phyloP scores from a whole-genome alignment of 2,888 invertebrate genomes.

The Polylopha cassiicola region DNA sequence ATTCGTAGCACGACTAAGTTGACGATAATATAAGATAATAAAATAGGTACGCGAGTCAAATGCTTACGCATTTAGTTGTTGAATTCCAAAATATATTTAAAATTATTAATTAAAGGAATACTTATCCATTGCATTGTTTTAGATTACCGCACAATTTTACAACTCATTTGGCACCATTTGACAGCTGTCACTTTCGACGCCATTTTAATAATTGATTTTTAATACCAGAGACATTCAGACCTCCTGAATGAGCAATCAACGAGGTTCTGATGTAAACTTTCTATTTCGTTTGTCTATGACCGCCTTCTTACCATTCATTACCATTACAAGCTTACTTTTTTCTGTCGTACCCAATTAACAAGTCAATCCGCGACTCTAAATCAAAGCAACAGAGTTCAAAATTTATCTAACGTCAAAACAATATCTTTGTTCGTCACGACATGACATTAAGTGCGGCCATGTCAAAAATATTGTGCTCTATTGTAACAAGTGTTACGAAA shows the following conservation, averaged over 20 bases:
- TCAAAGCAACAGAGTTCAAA: not conserved
- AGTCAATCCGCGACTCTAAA: conserved; percentile 22
- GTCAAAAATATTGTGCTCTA: conserved; percentile 42
- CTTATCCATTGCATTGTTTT: no score
- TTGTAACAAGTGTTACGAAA: conserved; percentile 44
- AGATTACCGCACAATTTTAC: no score
- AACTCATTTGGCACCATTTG: conserved; percentile 29
- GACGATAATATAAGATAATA: no score
- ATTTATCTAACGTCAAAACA: not conserved
- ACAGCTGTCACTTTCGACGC: conserved; percentile 32
- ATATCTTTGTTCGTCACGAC: conserved; percentile 33
- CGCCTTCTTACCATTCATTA: conserved; percentile 26
- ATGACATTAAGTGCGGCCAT: conserved; percentile 49
- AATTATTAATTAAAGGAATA: no score
- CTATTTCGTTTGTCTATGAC: conserved; percentile 50
- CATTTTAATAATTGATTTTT: conserved; percentile 16
- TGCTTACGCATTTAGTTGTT: no score
- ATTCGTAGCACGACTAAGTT: no score
- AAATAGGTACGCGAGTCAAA: no score
- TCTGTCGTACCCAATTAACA: not conserved
- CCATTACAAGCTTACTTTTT: conserved; percentile 26
- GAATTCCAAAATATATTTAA: no score
- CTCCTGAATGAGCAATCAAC: conserved; percentile 42
- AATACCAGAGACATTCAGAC: conserved; percentile 18
- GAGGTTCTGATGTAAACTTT: conserved; percentile 42